Evolutionary conservation across 1,140 invertebrate species (phyloP).

Genomic region (Pteromalus puparum): DNA sequence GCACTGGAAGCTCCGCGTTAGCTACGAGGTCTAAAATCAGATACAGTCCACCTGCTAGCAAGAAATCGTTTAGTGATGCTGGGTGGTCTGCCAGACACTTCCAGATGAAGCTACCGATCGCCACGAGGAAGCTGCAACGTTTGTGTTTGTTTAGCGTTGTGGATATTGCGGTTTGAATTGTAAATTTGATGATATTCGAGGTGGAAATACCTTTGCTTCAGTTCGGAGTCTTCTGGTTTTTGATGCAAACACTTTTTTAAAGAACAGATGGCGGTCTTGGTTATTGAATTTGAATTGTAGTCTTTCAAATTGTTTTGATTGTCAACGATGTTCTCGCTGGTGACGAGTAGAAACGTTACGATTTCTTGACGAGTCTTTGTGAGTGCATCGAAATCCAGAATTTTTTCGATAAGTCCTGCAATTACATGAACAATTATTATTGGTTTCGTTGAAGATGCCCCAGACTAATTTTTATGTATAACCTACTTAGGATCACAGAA

Average conservation of each 20-base stretch:
- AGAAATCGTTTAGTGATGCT: constrained; percentile 55
- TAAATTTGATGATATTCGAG: not conserved
- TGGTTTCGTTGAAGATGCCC: no score
- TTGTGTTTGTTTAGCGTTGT: not conserved
- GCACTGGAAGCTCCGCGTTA: constrained; percentile 49
- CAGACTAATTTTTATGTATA: no score
- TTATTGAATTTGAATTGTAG: constrained; percentile 50
- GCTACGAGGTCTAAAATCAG: constrained; percentile 60
- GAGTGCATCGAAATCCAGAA: constrained; percentile 53
- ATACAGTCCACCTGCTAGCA: constrained; percentile 55
- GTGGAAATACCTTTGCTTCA: constrained; percentile 61
- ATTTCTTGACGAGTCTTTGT: constrained; percentile 58
- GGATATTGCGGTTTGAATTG: not conserved
- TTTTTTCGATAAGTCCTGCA: constrained; percentile 57
- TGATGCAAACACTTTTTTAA: constrained; percentile 54
- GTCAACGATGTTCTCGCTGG: constrained; percentile 55
- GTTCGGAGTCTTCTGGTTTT: constrained; percentile 58
- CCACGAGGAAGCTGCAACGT: constrained; percentile 59
- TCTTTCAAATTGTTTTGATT: constrained; percentile 43
- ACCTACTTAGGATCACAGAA: not conserved
- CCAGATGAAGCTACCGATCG: constrained; percentile 63
- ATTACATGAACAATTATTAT: not conserved
- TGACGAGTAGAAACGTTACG: constrained; percentile 58
- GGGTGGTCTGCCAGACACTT: constrained; percentile 57
- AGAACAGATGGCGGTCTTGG: constrained; percentile 54